phyloP scores from a whole-genome alignment of 2,113 vertebrate species.

The Ellobius talpinus region DNA sequence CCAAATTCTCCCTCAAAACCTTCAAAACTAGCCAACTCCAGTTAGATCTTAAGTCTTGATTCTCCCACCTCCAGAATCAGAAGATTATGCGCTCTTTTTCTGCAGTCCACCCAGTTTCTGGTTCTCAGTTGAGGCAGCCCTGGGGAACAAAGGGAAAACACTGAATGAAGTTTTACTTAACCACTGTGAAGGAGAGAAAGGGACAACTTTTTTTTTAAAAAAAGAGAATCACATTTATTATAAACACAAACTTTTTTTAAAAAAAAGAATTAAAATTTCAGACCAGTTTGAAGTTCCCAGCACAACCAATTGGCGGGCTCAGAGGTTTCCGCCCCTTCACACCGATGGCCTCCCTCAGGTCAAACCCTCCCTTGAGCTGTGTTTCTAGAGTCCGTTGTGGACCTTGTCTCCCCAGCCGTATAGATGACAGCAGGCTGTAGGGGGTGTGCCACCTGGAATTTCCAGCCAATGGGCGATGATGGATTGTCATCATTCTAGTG shows the following conservation, averaged over 20 bases:
- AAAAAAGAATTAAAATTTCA: not conserved
- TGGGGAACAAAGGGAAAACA: not conserved
- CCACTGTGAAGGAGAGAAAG: not conserved
- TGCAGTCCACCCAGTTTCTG: not conserved
- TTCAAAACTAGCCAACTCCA: not conserved
- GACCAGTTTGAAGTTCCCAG: not conserved
- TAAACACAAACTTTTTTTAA: not conserved
- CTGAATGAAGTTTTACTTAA: not conserved
- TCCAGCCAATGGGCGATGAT: not conserved
- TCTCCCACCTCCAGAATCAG: not conserved
- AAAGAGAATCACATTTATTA: not conserved
- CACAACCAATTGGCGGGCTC: not conserved
- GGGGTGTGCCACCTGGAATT: not conserved
- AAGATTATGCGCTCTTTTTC: not conserved
- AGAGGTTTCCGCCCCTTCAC: not conserved
- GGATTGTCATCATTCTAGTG: fast-evolving
- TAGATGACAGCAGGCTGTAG: no score
- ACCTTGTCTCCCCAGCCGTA: not conserved
- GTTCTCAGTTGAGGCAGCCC: not conserved
- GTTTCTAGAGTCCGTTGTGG: not conserved
- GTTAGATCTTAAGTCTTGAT: not conserved
- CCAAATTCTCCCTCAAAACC: not conserved
- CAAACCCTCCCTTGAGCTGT: no score
- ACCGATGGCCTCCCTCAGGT: not conserved
- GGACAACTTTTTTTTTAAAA: not conserved